A percentile compares a stretch with the other conserved stretches of the same genome.
Conservation (phyloP, 2,113 vertebrate genomes). For the Diadophis punctatus region DNA sequence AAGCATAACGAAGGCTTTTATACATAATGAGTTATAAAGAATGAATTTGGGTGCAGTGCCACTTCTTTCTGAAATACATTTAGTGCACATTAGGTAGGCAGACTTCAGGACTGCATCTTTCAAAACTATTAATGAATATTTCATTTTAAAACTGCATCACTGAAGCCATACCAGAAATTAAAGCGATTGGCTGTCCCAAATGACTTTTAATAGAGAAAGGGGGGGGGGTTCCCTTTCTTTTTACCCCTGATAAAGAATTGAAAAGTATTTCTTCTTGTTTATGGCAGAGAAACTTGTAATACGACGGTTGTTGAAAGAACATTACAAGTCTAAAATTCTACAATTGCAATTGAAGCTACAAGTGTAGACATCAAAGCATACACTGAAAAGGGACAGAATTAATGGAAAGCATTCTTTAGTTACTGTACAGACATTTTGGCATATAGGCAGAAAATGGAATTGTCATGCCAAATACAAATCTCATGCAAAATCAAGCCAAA, state of each 20-base stretch:
- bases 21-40: slow-evolving; percentile 55
- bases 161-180: slow-evolving; percentile 30
- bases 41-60: slow-evolving; percentile 30
- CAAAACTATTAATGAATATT: slow-evolving; percentile 58
- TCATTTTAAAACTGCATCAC: slow-evolving; percentile 55
- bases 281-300: neutral
- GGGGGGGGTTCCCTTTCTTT: no score
- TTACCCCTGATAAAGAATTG: neutral
- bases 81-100: slow-evolving; percentile 40
- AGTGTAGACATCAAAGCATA: neutral
- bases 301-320: neutral
- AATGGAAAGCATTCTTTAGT: neutral
- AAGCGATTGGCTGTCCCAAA: slow-evolving; percentile 15
- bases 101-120: slow-evolving; percentile 49
- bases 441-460: neutral
- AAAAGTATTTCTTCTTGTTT: slow-evolving; percentile 1
- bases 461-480: neutral
- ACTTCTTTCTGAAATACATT: slow-evolving; percentile 41
- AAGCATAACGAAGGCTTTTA: slow-evolving; percentile 53
- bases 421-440: neutral
- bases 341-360: neutral
- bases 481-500: neutral
- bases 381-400: neutral
- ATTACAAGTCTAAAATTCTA: neutral
- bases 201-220: slow-evolving; percentile 29